Base-by-base conservation (phyloP, 2,888 invertebrate genomes). In the Salpingus planirostris region DNA sequence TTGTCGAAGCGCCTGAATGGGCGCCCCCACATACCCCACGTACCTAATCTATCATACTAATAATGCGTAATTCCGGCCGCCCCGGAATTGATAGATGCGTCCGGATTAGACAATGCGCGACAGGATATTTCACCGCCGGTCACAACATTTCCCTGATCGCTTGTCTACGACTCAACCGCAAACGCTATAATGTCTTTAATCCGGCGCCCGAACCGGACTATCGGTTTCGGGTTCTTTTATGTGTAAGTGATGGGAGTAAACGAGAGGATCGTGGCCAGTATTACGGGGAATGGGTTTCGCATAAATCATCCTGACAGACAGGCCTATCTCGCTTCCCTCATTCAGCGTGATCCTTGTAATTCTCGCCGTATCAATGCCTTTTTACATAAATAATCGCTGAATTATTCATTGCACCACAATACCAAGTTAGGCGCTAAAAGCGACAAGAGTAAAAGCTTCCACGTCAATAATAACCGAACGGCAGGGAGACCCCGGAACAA, bases 281-380 rank as follows among this genome's bases (percentile, higher is more conserved):
- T 43, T 52, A 46, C 44, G 40, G 46, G 41, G 51, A 55, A 55
- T 59, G 51, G 58, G 55, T 57, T 59, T 54, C 57, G 54, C 60
- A 60, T 60, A 59, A 60, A 60, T 60, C 60, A 60, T 55, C 56
- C 52, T 59, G 60, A 59, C 55, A 53, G 60, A 58, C 60, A 59
- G 57, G 55, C 55, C 57, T 58, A 59, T 59, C 58, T 52, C 54
- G 52, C 55, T 55, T 55, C 50, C 52, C 56, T 48, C 50, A 43
- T 51, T 49, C 49, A 40, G 11, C 13, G 40, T 21, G 40, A 38
- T 46, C 44, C 43, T 37, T 33, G 46, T 45, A 42, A 50, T 47
- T 49, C 50, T 44, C 42, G 46, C 33, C 38, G 42, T 49, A 50
- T 47, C 50, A 43, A 43, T 47, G 47, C 49, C 49, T 57, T 52